Evolutionary conservation across 2,113 vertebrate species (phyloP), one percentile per base, ranked within the genome.

Genomic region (Phainopepla nitens): DNA sequence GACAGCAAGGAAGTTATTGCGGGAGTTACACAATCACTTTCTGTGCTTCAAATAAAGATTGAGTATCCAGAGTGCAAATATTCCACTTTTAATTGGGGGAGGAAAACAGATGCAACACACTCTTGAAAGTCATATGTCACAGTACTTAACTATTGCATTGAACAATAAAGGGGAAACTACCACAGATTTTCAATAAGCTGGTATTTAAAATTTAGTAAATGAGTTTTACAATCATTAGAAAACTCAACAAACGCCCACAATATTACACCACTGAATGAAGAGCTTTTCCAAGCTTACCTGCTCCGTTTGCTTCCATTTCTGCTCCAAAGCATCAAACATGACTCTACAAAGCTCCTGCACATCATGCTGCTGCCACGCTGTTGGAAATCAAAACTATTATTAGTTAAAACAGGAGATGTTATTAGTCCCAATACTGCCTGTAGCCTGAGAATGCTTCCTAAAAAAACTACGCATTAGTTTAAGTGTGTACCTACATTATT

Each of bases 301-400:
- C 93, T 99, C 99, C 1, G 99, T 99, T 97, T 99, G 99, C 95
- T 99, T 99, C 99, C 99, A 99, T 85, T 99, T 99, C 94, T 99
- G 99, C 96, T 99, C 99, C 97, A 99, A 98, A 97, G 99, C 99
- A 98, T 99, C 99, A 96, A 99, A 99, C 99, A 99, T 99, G 97
- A 99, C 99, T 96, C 99, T 98, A 95, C 99, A 99, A 56, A 99
- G 98, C 97, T 99, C 99, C 97, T 99, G 99, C n/a, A 99, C 99
- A 75, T 99, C 99, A 94, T 99, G 99, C 82, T 99, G 99, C 96
- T 99, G 99, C 99, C 99, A 99, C 15, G 99, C 99, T 99, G 96
- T 97, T 96, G 69, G 75, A 97, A 96, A 92, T 95, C 19, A 62
- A 96, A 97, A 97, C 76, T 83, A 75, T 71, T 79, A 31, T 71